Evolutionary conservation across 1,140 invertebrate genomes (phyloP).

Genomic region (Brachionus rotundiformis): DNA sequence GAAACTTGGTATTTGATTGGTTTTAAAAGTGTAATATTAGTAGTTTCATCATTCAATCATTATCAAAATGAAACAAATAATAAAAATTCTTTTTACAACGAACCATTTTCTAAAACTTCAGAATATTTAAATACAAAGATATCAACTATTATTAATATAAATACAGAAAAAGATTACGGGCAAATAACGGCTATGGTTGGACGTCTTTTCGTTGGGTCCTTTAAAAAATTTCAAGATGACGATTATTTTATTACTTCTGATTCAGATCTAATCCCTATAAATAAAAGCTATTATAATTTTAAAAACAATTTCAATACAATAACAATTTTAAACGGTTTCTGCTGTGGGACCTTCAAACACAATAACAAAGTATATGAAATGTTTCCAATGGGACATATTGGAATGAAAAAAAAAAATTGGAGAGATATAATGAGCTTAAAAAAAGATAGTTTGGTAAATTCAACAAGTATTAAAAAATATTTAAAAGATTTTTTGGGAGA

Average conservation of each 20-base stretch:
- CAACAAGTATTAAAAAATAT: not conserved
- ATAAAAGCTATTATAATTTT: not conserved
- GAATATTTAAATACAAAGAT: too few species aligned
- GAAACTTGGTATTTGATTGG: too few species aligned
- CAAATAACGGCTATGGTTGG: too few species aligned
- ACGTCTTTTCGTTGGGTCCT: too few species aligned
- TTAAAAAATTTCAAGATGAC: too few species aligned
- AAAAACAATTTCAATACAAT: not conserved
- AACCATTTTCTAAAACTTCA: too few species aligned
- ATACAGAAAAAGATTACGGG: too few species aligned
- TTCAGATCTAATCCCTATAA: slow-evolving; percentile 14
- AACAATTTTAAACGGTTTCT: not conserved
- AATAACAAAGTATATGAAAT: slow-evolving; percentile 8
- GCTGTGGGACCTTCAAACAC: not conserved
- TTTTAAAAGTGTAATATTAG: too few species aligned
- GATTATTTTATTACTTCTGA: slow-evolving; percentile 22
- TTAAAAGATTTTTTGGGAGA: not conserved
- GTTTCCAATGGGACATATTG: slow-evolving; percentile 45
- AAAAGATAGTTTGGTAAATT: not conserved
- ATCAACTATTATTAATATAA: too few species aligned
- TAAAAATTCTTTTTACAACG: too few species aligned
- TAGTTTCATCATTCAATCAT: too few species aligned
- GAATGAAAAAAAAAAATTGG: slow-evolving; percentile 45
- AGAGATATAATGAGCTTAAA: not conserved
- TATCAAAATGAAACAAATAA: too few species aligned